Evolutionary conservation across 2,797 vertebrate species (phyloP).

Genomic region (Phalloptychus januarius): DNA sequence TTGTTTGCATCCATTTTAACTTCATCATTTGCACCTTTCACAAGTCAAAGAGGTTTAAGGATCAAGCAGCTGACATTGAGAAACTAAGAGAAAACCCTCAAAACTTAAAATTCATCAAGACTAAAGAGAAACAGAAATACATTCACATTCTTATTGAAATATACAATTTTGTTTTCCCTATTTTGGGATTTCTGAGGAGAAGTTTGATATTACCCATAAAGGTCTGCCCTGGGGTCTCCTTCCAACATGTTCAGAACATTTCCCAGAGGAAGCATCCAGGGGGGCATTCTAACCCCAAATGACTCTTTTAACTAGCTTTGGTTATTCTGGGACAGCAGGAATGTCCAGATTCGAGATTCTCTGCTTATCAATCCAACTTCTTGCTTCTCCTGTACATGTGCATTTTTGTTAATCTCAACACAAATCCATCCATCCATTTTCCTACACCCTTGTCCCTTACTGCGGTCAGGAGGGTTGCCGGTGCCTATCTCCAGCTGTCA

Average conservation of each 20-base stretch:
- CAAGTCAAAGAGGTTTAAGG: not conserved
- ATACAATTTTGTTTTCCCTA: not conserved
- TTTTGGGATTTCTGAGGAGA: not conserved
- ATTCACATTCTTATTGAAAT: not conserved
- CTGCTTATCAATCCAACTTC: slow-evolving; percentile 26
- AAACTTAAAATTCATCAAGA: not conserved
- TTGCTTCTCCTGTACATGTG: slow-evolving; percentile 36
- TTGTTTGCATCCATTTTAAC: not conserved
- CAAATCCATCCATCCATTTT: too few species aligned
- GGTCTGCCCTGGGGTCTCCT: not conserved
- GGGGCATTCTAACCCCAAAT: not conserved
- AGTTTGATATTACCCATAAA: not conserved
- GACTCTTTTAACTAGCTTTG: not conserved
- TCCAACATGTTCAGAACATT: not conserved
- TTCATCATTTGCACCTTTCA: not conserved
- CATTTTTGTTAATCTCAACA: slow-evolving; percentile 63
- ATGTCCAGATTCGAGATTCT: too few species aligned
- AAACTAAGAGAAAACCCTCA: not conserved
- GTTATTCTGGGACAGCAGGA: slow-evolving; percentile 10
- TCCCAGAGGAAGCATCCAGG: not conserved
- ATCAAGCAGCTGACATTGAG: not conserved
- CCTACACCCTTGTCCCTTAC: too few species aligned
- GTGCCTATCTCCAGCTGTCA: too few species aligned
- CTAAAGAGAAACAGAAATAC: not conserved
- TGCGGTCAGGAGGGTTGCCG: too few species aligned